These are phyloP conservation scores for Polydesmus complanatus DNA, from an alignment of 2,888 invertebrate genomes.

Conservation along the genomic window DNA sequence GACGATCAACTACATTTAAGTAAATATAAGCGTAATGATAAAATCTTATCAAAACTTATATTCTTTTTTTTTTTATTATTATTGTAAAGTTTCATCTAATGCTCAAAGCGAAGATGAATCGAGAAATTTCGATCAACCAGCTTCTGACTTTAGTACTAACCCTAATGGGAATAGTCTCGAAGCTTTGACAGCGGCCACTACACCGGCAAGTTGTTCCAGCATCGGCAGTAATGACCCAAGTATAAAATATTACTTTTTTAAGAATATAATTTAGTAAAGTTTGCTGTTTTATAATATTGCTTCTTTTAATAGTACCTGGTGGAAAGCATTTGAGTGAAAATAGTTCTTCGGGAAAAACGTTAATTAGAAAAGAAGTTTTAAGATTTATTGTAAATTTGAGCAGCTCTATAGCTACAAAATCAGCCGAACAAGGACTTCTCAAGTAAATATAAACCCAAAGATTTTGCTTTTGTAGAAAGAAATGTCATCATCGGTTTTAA, in stretches of 20 bases:
- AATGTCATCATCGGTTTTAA: no score
- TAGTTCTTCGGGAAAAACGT: conserved; percentile 23
- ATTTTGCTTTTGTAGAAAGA: no score
- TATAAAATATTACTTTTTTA: no score
- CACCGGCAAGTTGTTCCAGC: conserved; percentile 26
- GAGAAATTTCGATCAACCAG: not conserved
- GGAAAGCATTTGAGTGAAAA: not conserved
- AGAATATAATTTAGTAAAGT: no score
- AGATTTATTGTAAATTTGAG: conserved; percentile 58
- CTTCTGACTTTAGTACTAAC: not conserved
- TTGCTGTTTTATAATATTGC: no score
- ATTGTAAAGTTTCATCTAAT: no score
- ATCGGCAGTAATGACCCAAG: conserved; percentile 23
- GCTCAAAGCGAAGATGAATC: not conserved
- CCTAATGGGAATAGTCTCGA: conserved; percentile 5
- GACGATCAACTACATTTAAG: no score
- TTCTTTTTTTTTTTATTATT: no score
- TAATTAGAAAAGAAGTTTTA: conserved; percentile 46
- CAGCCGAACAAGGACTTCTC: conserved; percentile 66
- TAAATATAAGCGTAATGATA: no score
- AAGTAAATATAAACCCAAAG: conserved; percentile 38
- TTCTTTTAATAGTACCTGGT: not conserved
- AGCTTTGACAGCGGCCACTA: conserved; percentile 19
- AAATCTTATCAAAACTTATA: no score
- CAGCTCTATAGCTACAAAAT: conserved; percentile 62